Conservation (phyloP, 2,113 vertebrate species). For the Talpa occidentalis region DNA sequence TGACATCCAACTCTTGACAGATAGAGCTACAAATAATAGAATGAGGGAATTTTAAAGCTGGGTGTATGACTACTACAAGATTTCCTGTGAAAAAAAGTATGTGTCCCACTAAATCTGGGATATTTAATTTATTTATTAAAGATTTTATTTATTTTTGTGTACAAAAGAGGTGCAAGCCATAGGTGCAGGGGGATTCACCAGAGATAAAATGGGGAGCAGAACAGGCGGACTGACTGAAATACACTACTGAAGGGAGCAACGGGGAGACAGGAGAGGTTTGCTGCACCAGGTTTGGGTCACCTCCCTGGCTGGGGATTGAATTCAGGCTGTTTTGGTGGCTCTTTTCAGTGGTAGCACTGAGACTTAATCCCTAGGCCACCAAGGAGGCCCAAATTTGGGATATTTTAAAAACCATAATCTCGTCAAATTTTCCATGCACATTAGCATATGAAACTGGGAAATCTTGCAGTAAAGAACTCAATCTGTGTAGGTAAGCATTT, state of each 20-base stretch:
- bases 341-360: too few relatives aligned
- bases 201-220: too few relatives aligned
- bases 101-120: not conserved
- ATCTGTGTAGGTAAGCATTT: slow-evolving; percentile 25
- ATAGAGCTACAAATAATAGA: slow-evolving; percentile 80
- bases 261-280: too few relatives aligned
- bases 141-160: too few relatives aligned
- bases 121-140: not conserved
- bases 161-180: too few relatives aligned
- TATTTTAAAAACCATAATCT: slow-evolving; percentile 35
- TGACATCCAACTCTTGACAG: slow-evolving; percentile 92
- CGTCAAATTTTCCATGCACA: slow-evolving; percentile 4
- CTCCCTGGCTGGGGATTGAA: too few relatives aligned
- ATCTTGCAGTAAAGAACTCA: not conserved
- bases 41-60: slow-evolving; percentile 38
- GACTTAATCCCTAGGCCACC: too few relatives aligned
- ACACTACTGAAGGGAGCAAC: too few relatives aligned
- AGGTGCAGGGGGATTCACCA: too few relatives aligned
- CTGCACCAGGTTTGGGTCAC: too few relatives aligned
- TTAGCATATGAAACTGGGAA: slow-evolving; percentile 3
- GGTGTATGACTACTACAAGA: not conserved
- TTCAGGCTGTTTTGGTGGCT: too few relatives aligned
- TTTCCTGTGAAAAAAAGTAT: slow-evolving; percentile 36
- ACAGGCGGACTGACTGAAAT: too few relatives aligned
- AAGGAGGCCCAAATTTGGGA: not conserved